Percentiles rank a stretch among this genome's conserved stretches.
Evolutionary conservation across 2,888 invertebrate species (phyloP).

Genomic region (Lucinisca nassula): DNA sequence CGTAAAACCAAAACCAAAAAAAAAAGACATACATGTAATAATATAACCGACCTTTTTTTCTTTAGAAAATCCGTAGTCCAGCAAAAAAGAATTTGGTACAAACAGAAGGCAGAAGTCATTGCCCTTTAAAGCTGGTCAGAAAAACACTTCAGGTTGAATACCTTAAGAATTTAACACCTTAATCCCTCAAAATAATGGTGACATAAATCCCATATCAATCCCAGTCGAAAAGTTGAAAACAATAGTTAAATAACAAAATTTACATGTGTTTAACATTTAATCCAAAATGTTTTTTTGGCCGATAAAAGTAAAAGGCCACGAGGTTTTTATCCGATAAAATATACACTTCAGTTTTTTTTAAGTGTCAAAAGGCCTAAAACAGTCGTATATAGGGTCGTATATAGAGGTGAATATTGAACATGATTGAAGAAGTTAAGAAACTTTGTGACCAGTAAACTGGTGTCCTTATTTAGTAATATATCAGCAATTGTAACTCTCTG

Average conservation of each 20-base stretch:
- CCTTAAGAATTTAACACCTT: not conserved
- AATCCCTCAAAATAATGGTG: not conserved
- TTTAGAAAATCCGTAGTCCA: not conserved
- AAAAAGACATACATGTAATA: no score
- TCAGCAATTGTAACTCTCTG: no score
- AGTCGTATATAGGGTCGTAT: no score
- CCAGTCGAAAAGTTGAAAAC: not conserved
- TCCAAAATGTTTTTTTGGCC: not conserved
- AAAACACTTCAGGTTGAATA: not conserved
- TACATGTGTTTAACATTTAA: not conserved
- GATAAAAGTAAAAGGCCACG: not conserved
- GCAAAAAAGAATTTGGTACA: constrained; percentile 13
- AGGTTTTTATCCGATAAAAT: not conserved
- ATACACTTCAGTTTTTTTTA: not conserved
- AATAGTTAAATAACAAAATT: not conserved
- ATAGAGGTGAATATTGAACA: no score
- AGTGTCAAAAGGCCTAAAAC: no score
- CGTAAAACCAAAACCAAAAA: no score
- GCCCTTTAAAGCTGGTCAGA: not conserved
- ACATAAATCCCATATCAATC: not conserved
- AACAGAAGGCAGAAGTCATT: constrained; percentile 29
- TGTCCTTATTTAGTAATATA: no score
- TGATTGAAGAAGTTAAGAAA: no score
- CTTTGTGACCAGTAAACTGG: no score
- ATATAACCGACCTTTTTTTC: no score